Conservation (phyloP, 1,140 invertebrate genomes). For the Zaprionus nigranus region DNA sequence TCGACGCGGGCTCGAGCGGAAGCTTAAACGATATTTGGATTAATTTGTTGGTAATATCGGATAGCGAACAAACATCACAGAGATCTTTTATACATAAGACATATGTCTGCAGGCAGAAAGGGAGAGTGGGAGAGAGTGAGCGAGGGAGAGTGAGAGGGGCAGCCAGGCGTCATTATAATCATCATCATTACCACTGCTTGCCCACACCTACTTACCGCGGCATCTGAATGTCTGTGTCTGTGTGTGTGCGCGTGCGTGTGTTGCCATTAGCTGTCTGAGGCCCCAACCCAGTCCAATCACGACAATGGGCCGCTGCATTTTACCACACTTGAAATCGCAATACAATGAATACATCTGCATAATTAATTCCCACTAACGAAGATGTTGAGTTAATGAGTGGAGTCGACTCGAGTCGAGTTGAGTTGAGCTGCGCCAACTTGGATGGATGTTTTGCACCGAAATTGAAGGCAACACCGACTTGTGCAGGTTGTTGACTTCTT, state of each 20-base stretch:
- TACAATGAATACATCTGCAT: constrained; percentile 82
- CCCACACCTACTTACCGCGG: constrained; percentile 43
- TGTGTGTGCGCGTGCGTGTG: background rate
- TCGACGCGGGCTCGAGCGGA: constrained; percentile 54
- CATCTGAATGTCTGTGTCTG: background rate
- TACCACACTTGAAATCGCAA: constrained; percentile 82
- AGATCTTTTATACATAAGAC: constrained; percentile 15
- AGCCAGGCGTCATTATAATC: constrained; percentile 28
- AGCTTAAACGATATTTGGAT: constrained; percentile 55
- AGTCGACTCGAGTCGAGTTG: background rate
- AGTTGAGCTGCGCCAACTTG: constrained; percentile 8
- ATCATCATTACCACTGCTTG: constrained; percentile 49
- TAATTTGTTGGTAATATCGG: constrained; percentile 62
- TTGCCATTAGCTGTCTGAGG: constrained; percentile 36
- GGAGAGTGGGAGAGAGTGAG: background rate
- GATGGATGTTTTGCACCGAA: constrained; percentile 67
- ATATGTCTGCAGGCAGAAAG: background rate
- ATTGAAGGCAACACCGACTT: constrained; percentile 75
- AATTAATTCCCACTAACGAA: constrained; percentile 79
- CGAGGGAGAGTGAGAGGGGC: background rate
- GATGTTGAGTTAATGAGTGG: constrained; percentile 73
- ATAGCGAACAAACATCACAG: constrained; percentile 17
- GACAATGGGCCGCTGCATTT: constrained; percentile 68
- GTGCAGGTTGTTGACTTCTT: constrained; percentile 78
- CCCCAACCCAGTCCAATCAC: constrained; percentile 43